Evolutionary conservation across 1,140 invertebrate genomes (phyloP), one percentile per base, ranked within the genome.

Genomic region (Hycleus cichorii): DNA sequence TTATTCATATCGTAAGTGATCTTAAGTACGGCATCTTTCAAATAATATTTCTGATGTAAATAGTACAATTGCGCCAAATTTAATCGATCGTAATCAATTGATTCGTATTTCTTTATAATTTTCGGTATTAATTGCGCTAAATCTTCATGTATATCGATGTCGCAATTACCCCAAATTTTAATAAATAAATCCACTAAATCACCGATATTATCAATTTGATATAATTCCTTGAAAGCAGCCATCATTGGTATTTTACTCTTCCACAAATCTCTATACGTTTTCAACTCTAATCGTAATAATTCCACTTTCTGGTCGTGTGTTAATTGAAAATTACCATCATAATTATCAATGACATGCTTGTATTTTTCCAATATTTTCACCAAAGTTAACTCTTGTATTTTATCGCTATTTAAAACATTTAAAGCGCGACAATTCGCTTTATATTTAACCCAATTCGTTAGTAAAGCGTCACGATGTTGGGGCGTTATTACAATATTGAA

Each of bases 221-320:
- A 46, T 10, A 53, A 53, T n/a, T 53, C 7, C 5, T 26, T n/a
- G 1, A 45, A 32, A 4, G 7, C 51, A 11, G 42, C 11, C 26
- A 10, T 46, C 51, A 53, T 53, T 3, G 51, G 39, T 10, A 53
- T 26, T 46, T 53, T 53, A 53, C 51, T 53, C 26, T 53, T 45
- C 51, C 51, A 53, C 2, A 18, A 25, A 8, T 10, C 4, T 4
- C n/a, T 45, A 11, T 53, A 53, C 7, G 12, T 3, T 32, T n/a
- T 2, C 2, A 53, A 25, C 32, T 53, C 51, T 7, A 44, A 10
- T 26, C 18, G 11, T 0, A 53, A 12, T 2, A 53, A 45, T 38
- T 53, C 51, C 7, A 53, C 45, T 43, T 53, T 53, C 4, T 12
- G 40, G 7, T 32, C 10, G 24, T 2, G 3, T 0, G 6, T 38